Evolutionary conservation across 1,140 invertebrate species (phyloP).

Genomic region (Frieseomelitta varia): DNA sequence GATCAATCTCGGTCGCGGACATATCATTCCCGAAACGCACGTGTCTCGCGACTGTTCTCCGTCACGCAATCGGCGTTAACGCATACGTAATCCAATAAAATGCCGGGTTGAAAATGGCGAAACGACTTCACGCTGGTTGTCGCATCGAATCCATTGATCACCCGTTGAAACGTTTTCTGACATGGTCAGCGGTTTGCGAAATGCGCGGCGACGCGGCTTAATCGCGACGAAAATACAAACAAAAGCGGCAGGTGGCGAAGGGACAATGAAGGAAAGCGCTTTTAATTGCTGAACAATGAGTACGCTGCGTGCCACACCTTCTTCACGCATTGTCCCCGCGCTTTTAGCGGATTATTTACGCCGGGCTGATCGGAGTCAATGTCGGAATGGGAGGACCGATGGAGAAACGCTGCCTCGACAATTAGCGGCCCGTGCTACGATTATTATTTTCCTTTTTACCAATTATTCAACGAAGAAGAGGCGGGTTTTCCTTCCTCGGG

Average conservation of each 20-base stretch:
- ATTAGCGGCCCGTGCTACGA: conserved; percentile 54
- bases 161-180: conserved; percentile 56
- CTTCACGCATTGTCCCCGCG: conserved; percentile 67
- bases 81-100: conserved; percentile 16
- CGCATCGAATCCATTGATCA: conserved; percentile 52
- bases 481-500: neutral
- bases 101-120: neutral
- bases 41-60: neutral
- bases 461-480: neutral
- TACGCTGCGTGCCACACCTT: conserved; percentile 74
- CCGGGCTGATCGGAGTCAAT: conserved; percentile 67
- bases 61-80: conserved; percentile 6
- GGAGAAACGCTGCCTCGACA: conserved; percentile 10
- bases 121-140: conserved; percentile 44
- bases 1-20: neutral
- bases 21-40: neutral
- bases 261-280: conserved; percentile 73
- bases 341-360: conserved; percentile 71
- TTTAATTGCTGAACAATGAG: conserved; percentile 80
- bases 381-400: conserved; percentile 38
- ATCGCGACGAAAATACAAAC: conserved; percentile 66
- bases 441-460: conserved; percentile 27
- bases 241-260: conserved; percentile 76
- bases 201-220: conserved; percentile 68
- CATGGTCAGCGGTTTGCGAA: conserved; percentile 76